Evolutionary conservation across 2,888 invertebrate genomes (phyloP), one percentile per base, ranked within the genome.

Genomic region (Incurvaria masculella): DNA sequence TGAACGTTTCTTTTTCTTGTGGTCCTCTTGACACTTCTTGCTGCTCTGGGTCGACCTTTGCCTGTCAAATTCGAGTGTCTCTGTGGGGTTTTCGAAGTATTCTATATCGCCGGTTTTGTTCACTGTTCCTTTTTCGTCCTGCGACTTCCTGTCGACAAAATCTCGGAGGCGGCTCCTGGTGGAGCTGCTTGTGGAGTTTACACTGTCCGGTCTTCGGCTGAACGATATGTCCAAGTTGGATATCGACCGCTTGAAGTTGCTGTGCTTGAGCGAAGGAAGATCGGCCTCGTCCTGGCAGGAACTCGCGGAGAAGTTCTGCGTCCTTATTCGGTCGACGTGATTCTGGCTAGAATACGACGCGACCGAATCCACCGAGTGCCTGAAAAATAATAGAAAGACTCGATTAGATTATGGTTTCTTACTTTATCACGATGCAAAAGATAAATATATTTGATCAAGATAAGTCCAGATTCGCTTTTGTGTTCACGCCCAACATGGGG

Each of bases 311-410:
- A 74, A 74, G 60, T 75, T 74, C 66, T 76, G 76, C 65, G 76
- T 74, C 66, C 79, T 73, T 68, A 78, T 79, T 64, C 78, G 78
- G 76, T 79, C 79, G 66, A 79, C 79, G 79, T 79, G 79, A 74
- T 78, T 76, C 75, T 79, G 79, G 64, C 79, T 79, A 75, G 79
- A 79, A 74, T 78, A 76, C 75, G 79, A 79, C 73, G 79, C 75
- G 72, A 78, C 80, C 75, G 79, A 79, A 74, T 79, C 79, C 71
- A 79, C 79, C 67, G 79, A 79, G 72, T 79, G 79, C 63, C 79
- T 79, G 76, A 56, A 79, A 79, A 57, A 55, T 51, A 69, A 47
- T 66, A 69, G 71, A 58, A 64, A 53, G 52, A 51, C 48, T 44
- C 65, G 69, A 71, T 72, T 68, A 72, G 70, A 69, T 72, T 68